Base-by-base conservation (phyloP, 2,888 invertebrate species). In the Drosophila villosipedis region DNA sequence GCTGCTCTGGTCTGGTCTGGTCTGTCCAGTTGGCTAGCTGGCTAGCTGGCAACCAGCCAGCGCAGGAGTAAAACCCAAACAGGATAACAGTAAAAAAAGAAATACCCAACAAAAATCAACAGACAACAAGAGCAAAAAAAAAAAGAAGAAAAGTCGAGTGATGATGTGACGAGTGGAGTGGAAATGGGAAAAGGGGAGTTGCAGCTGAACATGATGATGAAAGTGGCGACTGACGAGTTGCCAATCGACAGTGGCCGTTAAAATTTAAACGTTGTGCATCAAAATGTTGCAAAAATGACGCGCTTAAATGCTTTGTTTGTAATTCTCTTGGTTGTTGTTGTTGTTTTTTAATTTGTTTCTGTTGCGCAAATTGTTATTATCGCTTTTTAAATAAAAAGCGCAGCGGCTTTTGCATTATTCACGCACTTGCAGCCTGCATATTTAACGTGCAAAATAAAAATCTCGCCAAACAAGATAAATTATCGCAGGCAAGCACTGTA, bases 401-500 rank as follows among this genome's bases (percentile, higher is more conserved):
- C 88, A 85, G 57, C 68, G 66, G 62, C 71, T 66, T 60, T 70
- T 90, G 85, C 86, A 86, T 88, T 90, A 86, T 86, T 86, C 83
- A 90, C 80, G 89, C 87, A 84, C 80, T 71, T 78, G 88, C 86
- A 77, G 70, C 68, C 58, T 78, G 84, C 71, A 81, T 90, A 90
- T 88, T 88, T 89, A 89, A 88, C 82, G 80, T 74, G 83, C 58
- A 60, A 76, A 82, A 90, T 82, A 89, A 89, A 88, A 88, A 88
- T 88, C 91, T 86, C 89, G 77, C 87, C 89, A 86, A 89, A 90
- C 89, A 84, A 88, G 87, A 88, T 88, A 88, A 88, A 89, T 88
- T 88, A 88, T 86, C 89, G 71, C 76, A 59, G 66, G 52, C 69
- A 83, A 78, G 63, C 55, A 62, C 35, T 47, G 47, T 9, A 57